Percentiles rank a stretch among this genome's conserved stretches.
phyloP scores from a whole-genome alignment of 2,888 invertebrate species.

The Homarus gammarus region DNA sequence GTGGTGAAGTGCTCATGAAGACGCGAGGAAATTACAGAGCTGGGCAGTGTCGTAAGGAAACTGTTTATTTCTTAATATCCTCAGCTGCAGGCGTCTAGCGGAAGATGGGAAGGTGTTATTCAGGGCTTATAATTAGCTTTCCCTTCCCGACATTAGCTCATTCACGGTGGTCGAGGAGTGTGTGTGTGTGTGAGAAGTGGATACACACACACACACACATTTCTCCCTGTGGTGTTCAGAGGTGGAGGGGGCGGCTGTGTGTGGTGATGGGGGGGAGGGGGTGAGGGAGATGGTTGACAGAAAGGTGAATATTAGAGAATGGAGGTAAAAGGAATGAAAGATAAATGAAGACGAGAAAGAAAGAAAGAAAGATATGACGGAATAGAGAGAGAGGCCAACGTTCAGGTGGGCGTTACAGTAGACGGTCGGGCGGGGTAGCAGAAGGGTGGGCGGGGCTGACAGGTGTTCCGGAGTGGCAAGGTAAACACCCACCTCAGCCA shows the following conservation, averaged over 20 bases:
- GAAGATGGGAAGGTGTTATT: not conserved
- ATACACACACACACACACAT: not conserved
- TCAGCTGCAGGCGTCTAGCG: not conserved
- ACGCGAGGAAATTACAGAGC: not conserved
- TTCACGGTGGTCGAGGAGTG: too few relatives aligned
- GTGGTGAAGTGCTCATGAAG: not conserved
- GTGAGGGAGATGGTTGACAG: not conserved
- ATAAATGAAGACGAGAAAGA: not conserved
- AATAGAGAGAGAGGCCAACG: not conserved
- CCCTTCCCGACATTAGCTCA: too few relatives aligned
- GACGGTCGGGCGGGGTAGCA: not conserved
- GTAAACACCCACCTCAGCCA: constrained; percentile 21
- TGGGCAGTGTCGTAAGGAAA: not conserved
- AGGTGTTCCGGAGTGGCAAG: not conserved
- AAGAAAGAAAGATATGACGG: too few relatives aligned
- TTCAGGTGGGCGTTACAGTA: not conserved
- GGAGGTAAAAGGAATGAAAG: not conserved
- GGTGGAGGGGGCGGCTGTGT: not conserved
- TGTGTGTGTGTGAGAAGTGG: too few relatives aligned
- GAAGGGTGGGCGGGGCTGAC: not conserved
- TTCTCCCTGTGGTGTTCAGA: not conserved
- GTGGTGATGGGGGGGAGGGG: not conserved
- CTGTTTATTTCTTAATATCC: not conserved
- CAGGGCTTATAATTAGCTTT: too few relatives aligned
- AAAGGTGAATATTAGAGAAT: not conserved